phyloP scores from a whole-genome alignment of 1,140 invertebrate genomes.

The Melitaea cinxia region DNA sequence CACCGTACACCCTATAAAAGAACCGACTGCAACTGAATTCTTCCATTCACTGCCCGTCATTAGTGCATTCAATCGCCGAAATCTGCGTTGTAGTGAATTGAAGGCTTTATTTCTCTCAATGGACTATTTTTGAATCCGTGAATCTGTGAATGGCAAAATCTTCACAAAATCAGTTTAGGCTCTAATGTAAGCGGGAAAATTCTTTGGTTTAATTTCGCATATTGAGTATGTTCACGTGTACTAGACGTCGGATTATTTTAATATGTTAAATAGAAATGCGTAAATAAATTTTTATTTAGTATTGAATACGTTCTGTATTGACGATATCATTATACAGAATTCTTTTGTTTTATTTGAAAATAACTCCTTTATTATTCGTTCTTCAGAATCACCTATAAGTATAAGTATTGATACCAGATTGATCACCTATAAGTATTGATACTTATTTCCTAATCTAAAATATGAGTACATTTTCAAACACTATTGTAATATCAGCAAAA shows the following conservation, averaged over 20 bases:
- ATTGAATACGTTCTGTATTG: background rate
- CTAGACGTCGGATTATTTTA: background rate
- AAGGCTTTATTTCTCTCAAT: conserved; percentile 39
- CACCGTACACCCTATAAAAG: conserved; percentile 33
- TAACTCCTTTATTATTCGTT: too few species aligned
- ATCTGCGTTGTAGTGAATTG: conserved; percentile 50
- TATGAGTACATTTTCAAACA: too few species aligned
- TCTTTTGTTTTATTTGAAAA: background rate
- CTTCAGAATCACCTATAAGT: too few species aligned
- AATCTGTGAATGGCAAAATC: conserved; percentile 28
- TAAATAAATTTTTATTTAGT: background rate
- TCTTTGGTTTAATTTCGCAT: conserved; percentile 27
- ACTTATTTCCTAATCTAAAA: too few species aligned
- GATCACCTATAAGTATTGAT: too few species aligned
- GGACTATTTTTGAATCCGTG: conserved; percentile 30
- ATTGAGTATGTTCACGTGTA: conserved; percentile 17
- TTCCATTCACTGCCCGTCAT: conserved; percentile 44
- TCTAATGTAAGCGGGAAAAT: conserved; percentile 29
- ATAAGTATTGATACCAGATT: too few species aligned
- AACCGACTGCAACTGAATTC: conserved; percentile 45
- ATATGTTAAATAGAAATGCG: background rate
- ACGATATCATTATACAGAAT: background rate
- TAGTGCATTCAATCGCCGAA: conserved; percentile 50
- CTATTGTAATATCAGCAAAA: too few species aligned
- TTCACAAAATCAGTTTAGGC: conserved; percentile 39